Percentiles rank a stretch among this genome's conserved stretches.
phyloP scores from a whole-genome alignment of 2,888 invertebrate genomes.

The Sturmia bella region DNA sequence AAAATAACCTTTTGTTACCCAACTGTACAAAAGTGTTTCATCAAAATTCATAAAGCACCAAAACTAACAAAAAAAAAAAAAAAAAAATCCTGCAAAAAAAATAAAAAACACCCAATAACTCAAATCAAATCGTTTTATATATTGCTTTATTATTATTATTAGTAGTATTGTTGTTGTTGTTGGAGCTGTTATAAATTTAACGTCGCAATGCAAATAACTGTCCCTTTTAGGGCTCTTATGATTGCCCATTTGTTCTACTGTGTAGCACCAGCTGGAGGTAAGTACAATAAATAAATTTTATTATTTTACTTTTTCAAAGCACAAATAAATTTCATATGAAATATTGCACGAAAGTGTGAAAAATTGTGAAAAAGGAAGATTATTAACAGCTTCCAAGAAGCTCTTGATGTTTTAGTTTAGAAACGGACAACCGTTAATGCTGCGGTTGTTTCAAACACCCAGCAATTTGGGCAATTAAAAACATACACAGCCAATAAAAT shows the following conservation, averaged over 20 bases:
- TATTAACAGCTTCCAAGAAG: background rate
- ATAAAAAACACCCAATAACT: conserved; percentile 19
- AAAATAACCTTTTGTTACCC: conserved; percentile 42
- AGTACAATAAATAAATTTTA: conserved; percentile 72
- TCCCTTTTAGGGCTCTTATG: conserved; percentile 80
- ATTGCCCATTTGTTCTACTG: conserved; percentile 81
- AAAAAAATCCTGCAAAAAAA: background rate
- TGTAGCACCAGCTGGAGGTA: conserved; percentile 82
- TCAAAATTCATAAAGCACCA: conserved; percentile 46
- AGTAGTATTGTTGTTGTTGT: conserved; percentile 36
- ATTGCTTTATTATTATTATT: conserved; percentile 43
- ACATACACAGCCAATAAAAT: conserved; percentile 2
- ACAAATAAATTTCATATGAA: conserved; percentile 43
- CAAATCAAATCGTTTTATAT: conserved; percentile 54
- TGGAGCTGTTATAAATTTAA: conserved; percentile 61
- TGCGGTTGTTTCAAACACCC: background rate
- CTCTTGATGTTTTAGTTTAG: conserved; percentile 29
- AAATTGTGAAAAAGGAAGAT: too few relatives aligned
- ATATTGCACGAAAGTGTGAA: background rate
- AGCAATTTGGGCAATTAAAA: background rate
- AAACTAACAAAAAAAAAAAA: conserved; percentile 13
- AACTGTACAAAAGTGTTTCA: conserved; percentile 59
- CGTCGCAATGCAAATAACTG: conserved; percentile 81
- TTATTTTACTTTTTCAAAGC: conserved; percentile 10
- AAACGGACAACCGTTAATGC: conserved; percentile 10